Conservation (phyloP, 1,140 invertebrate species). For the Drosophila repleta region DNA sequence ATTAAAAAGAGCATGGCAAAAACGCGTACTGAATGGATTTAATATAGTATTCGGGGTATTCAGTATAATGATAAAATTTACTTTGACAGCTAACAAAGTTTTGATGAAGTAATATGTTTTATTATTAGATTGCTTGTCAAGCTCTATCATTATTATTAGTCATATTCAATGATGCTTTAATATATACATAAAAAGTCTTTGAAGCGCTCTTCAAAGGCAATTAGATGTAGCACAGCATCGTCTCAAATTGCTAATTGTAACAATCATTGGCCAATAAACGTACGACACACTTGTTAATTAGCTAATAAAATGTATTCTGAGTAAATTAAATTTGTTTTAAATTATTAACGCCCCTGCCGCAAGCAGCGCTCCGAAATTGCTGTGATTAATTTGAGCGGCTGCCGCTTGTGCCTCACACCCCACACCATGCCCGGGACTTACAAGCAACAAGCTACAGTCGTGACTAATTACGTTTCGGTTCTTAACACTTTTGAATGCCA, state of each 20-base stretch:
- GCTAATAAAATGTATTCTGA: conserved; percentile 37
- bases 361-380: conserved; percentile 25
- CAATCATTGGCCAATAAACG: conserved; percentile 10
- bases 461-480: conserved; percentile 52
- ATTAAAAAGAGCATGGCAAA: conserved; percentile 41
- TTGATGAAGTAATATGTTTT: conserved; percentile 56
- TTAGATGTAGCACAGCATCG: not conserved
- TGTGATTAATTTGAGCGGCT: conserved; percentile 44
- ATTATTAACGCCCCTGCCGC: conserved; percentile 34
- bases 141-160: conserved; percentile 35
- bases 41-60: conserved; percentile 37
- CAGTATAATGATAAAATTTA: conserved; percentile 36
- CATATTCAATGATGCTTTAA: conserved; percentile 24
- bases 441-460: conserved; percentile 28
- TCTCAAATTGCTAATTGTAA: conserved; percentile 9
- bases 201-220: not conserved
- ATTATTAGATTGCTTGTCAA: conserved; percentile 60
- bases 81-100: conserved; percentile 49
- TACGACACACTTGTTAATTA: not conserved
- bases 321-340: conserved; percentile 46
- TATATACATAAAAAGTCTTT: not conserved
- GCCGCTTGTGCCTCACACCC: not conserved
- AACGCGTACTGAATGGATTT: conserved; percentile 13
- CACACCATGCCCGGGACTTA: conserved; percentile 4
- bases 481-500: conserved; percentile 54